These are phyloP conservation scores for Capitulum mitella DNA, from an alignment of 2,888 invertebrate genomes.

Conservation along the genomic window DNA sequence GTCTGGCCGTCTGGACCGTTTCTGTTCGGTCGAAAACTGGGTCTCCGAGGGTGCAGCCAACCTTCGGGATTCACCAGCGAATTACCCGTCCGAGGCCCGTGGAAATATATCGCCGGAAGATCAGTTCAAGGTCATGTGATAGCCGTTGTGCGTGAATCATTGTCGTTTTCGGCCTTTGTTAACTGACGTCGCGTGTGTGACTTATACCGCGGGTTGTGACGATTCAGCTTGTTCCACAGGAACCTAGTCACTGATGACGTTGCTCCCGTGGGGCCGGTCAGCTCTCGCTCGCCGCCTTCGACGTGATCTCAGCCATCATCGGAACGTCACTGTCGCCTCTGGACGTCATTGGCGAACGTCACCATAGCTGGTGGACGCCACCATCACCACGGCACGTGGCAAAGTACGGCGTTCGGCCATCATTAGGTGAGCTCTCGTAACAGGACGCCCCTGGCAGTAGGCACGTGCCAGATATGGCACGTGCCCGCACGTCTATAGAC, in stretches of 20 bases:
- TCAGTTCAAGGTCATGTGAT: no score
- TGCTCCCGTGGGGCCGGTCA: background rate
- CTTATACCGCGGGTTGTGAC: no score
- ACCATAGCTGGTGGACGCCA: background rate
- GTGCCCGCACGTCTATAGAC: background rate
- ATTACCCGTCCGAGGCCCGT: no score
- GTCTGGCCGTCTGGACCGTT: no score
- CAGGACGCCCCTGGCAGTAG: background rate
- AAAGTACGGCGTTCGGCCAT: background rate
- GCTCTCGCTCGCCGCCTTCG: background rate
- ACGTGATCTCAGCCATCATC: background rate
- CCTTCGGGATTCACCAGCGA: no score
- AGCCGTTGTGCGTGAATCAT: no score
- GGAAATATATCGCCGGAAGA: no score
- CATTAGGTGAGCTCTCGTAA: background rate
- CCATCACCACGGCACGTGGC: background rate
- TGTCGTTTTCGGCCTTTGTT: no score
- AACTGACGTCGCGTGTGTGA: no score
- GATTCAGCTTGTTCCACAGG: background rate
- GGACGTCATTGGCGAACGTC: no score
- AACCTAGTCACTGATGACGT: background rate
- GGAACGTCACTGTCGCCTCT: background rate
- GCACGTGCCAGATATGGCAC: background rate
- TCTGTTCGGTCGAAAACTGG: background rate
- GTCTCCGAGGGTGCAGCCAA: background rate